Evolutionary conservation across 2,113 vertebrate species (phyloP).

Genomic region (Hassar affinis): DNA sequence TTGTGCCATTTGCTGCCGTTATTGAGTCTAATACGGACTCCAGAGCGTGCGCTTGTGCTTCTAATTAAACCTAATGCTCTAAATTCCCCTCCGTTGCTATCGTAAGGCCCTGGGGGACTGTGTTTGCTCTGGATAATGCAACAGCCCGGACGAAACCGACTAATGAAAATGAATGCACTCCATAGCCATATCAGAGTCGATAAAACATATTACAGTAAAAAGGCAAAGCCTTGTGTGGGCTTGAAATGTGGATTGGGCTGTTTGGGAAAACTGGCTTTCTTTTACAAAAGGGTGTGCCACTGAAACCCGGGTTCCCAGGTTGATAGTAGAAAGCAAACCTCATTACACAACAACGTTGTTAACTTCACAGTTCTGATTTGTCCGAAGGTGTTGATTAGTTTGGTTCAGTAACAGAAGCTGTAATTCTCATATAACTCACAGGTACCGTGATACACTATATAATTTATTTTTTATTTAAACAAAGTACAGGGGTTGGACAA

Average conservation of each 20-base stretch:
- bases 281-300: background rate
- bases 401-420: background rate
- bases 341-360: too few relatives aligned
- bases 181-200: background rate
- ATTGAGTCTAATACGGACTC: background rate
- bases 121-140: conserved; percentile 18
- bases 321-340: background rate
- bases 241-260: background rate
- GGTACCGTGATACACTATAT: too few relatives aligned
- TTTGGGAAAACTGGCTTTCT: background rate
- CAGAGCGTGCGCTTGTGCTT: conserved; percentile 14
- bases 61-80: conserved; percentile 25
- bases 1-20: conserved; percentile 7
- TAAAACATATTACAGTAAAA: background rate
- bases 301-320: background rate
- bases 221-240: background rate
- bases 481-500: too few relatives aligned
- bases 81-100: conserved; percentile 23
- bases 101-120: background rate
- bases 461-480: too few relatives aligned
- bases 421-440: background rate
- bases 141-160: background rate
- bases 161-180: conserved; percentile 17
- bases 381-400: background rate
- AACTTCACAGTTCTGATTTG: background rate